These are phyloP conservation scores for Alauda arvensis DNA, from an alignment of 2,797 vertebrate genomes.

Conservation along the genomic window DNA sequence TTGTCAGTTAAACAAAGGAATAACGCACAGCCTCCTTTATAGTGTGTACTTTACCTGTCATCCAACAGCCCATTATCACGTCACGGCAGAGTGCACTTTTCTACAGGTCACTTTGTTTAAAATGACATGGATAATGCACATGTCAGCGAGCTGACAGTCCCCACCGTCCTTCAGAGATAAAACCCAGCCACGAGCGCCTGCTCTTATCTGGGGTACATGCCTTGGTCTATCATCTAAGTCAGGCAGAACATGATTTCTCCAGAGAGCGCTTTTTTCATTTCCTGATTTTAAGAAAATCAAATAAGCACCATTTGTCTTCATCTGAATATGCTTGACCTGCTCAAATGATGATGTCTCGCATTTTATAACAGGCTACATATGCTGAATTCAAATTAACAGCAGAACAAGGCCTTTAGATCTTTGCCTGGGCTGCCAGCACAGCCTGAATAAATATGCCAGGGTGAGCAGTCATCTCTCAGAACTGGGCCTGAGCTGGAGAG, in stretches of 20 bases:
- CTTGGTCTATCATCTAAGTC: constrained; percentile 82
- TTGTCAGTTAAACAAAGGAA: constrained; percentile 79
- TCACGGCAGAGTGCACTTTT: constrained; percentile 80
- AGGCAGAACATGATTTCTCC: constrained; percentile 93
- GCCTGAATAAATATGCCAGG: constrained; percentile 33
- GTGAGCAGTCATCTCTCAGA: background rate
- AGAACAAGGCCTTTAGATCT: constrained; percentile 69
- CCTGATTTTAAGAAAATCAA: constrained; percentile 95
- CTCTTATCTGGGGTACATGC: constrained; percentile 82
- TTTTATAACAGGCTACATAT: constrained; percentile 80
- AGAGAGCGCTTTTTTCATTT: constrained; percentile 94
- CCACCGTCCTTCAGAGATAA: constrained; percentile 83
- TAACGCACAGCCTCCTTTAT: constrained; percentile 70
- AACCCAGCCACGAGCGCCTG: constrained; percentile 71
- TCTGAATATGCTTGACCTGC: constrained; percentile 95
- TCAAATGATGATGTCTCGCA: constrained; percentile 84
- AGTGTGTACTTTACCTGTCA: constrained; percentile 83
- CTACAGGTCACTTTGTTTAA: constrained; percentile 89
- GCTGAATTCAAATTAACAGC: constrained; percentile 85
- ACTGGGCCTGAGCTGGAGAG: background rate
- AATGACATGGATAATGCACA: constrained; percentile 85
- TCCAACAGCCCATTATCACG: constrained; percentile 85
- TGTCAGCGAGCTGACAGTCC: constrained; percentile 82
- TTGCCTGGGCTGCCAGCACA: constrained; percentile 47
- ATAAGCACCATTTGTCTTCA: constrained; percentile 94